Conservation (phyloP, 2,888 invertebrate species). For the Plebejus anna region DNA sequence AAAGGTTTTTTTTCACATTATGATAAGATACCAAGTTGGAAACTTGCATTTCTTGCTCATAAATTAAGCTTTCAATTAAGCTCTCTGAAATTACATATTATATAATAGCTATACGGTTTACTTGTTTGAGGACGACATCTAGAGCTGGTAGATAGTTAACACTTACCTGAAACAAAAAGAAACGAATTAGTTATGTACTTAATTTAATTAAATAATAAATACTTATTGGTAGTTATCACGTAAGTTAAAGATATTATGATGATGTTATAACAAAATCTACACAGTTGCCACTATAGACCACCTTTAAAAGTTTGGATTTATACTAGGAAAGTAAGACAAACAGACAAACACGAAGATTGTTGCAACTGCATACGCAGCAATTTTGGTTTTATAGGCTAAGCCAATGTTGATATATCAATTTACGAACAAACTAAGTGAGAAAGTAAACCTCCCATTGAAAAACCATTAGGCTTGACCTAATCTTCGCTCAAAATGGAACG, state of each 20-base stretch:
- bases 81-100: no score
- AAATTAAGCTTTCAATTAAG: background rate
- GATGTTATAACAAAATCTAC: no score
- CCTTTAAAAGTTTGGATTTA: no score
- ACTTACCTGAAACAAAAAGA: conserved; percentile 11
- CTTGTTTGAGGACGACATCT: background rate
- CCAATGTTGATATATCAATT: background rate
- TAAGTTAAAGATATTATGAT: no score
- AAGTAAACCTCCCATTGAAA: background rate
- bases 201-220: no score
- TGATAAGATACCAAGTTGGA: no score
- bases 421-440: background rate
- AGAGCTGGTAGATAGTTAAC: background rate
- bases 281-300: no score
- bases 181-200: background rate
- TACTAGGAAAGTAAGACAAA: no score
- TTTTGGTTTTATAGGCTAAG: background rate
- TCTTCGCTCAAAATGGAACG: conserved; percentile 21
- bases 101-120: background rate
- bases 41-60: no score
- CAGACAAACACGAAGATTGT: no score
- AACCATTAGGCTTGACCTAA: conserved; percentile 21
- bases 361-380: background rate
- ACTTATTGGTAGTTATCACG: no score
- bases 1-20: no score